Evolutionary conservation across 2,888 invertebrate species (phyloP).

Genomic region (Agriopis leucophaearia): DNA sequence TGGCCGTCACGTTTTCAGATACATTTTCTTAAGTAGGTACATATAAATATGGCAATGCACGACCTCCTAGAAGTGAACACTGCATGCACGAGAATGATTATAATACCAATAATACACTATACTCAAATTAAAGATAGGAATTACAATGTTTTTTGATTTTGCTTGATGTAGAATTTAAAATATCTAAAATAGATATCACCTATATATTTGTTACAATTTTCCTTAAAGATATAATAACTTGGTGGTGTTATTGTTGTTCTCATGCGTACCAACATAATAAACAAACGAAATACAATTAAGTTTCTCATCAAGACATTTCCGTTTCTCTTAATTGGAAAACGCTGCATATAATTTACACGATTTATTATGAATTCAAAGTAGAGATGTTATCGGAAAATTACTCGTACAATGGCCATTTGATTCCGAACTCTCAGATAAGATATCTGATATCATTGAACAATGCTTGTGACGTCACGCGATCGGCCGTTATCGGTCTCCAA

Average conservation of each 20-base stretch:
- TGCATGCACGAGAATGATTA: too few species aligned
- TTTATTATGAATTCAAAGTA: conserved; percentile 35
- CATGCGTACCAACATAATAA: conserved; percentile 12
- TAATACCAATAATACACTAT: too few species aligned
- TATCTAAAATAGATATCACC: too few species aligned
- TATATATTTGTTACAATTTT: background rate
- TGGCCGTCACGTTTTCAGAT: too few species aligned
- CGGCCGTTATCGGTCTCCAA: conserved; percentile 62
- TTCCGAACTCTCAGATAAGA: conserved; percentile 17
- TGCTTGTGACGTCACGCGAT: conserved; percentile 56
- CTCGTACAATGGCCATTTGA: conserved; percentile 31
- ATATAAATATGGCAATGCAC: too few species aligned
- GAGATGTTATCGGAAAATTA: conserved; percentile 38
- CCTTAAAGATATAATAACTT: background rate
- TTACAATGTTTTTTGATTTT: too few species aligned
- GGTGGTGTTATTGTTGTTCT: background rate
- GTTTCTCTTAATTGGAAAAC: conserved; percentile 34
- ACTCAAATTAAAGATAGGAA: too few species aligned
- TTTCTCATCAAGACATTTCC: conserved; percentile 23
- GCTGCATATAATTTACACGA: conserved; percentile 35
- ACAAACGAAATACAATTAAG: conserved; percentile 27
- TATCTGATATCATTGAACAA: conserved; percentile 39
- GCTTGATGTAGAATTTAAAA: too few species aligned
- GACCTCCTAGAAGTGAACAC: too few species aligned
- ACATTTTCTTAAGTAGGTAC: too few species aligned